Base-by-base conservation (phyloP, 30 jellyfish, hydroid and myxozoan species). In the Morbakka virulenta region DNA sequence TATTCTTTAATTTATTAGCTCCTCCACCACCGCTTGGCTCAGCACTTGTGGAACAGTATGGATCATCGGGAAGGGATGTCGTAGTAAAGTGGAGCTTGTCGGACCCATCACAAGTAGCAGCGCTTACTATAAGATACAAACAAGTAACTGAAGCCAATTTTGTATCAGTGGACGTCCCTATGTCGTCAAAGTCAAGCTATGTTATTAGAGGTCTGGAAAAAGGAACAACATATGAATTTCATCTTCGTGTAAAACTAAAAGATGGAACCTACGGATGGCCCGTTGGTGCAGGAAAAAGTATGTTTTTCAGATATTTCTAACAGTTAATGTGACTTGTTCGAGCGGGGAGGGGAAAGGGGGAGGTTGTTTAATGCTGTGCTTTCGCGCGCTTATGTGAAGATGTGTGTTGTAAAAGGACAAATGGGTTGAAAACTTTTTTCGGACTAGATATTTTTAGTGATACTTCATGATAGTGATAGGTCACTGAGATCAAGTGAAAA, bases 211-310 rank as follows among this genome's bases (percentile, higher is more conserved):
- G 72, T 25, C 51, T 91, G 53, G 87, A 78, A 28, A 64, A 34
- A 20, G 95, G 68, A n/a, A 76, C 67, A 35, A 57, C 62, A 1
- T 91, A 91, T 36, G 96, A 91, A 63, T 73, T 91, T 48, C 96
- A 91, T 31, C 82, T 91, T 27, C 32, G 84, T 49, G 35, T 91
- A 28, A 78, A 64, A 32, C 72, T 79, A 64, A 71, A 67, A 26
- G 90, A 81, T 71, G 95, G 96, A 4, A 35, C 75, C 24, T 48
- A 29, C 41, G 98, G 95, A n/a, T 23, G 66, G 80, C 98, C 98
- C 4, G 77, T 83, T 69, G 76, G 80, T 74, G 97, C 91, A 0
- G 97, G 95, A 32, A 72, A 65, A 35, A 62, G 97, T 88, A 74
- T 23, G 87, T 47, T 0, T 2, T 20, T 25, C 17, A 2, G 9